Percentiles rank a stretch among this genome's conserved stretches.
phyloP scores from a whole-genome alignment of 53 echinoderm and acorn worm species.

The Luidia sarsii region DNA sequence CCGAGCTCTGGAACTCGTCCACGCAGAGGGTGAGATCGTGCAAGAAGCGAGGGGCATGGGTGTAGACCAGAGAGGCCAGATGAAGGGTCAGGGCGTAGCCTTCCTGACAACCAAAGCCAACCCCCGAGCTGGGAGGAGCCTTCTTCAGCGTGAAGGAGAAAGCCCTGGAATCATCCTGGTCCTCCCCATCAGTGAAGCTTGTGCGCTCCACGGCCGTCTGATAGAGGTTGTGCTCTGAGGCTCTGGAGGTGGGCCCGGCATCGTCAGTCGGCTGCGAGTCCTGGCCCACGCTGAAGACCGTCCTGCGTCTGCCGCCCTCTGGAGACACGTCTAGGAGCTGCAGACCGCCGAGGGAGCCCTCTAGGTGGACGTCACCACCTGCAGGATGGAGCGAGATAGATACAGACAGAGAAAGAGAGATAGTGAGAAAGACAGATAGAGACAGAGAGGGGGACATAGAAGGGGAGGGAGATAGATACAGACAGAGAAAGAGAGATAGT shows the following conservation, averaged over 20 bases:
- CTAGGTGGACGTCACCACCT: conserved; percentile 70
- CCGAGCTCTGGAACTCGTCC: conserved; percentile 92
- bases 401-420: too few relatives aligned
- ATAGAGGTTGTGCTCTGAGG: conserved; percentile 65
- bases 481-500: too few relatives aligned
- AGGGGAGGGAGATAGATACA: too few relatives aligned
- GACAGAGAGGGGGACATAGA: too few relatives aligned
- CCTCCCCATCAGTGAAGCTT: not conserved
- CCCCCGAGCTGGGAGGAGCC: not conserved
- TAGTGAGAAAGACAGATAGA: too few relatives aligned
- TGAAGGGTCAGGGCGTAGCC: conserved; percentile 60
- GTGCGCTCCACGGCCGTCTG: conserved; percentile 66
- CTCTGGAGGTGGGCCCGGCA: not conserved
- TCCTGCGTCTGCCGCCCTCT: conserved; percentile 84
- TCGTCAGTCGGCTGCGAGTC: conserved; percentile 45
- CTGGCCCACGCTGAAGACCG: conserved; percentile 91
- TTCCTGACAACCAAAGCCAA: conserved; percentile 5
- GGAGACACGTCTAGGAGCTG: conserved; percentile 93
- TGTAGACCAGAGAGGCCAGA: conserved; percentile 88
- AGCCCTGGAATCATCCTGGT: conserved; percentile 57
- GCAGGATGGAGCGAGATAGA: too few relatives aligned
- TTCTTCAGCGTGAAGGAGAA: conserved; percentile 60
- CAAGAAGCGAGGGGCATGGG: conserved; percentile 89
- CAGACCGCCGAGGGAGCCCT: conserved; percentile 89
- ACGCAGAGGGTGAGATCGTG: conserved; percentile 77